phyloP scores from a whole-genome alignment of 2,113 vertebrate genomes.

The Pelodiscus sinensis region DNA sequence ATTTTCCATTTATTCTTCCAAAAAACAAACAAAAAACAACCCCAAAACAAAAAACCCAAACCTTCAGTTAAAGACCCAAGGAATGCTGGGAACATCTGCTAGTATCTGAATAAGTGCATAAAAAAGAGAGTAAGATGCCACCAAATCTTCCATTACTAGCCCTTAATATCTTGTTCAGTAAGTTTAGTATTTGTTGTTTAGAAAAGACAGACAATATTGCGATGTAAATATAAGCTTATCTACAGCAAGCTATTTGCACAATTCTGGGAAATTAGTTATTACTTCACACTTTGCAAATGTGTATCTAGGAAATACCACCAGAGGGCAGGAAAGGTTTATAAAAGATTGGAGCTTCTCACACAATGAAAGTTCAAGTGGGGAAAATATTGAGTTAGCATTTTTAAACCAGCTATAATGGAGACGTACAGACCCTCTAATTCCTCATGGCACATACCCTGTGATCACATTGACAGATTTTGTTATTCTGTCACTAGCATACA shows the following conservation, averaged over 20 bases:
- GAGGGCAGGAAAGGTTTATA: slow-evolving; percentile 56
- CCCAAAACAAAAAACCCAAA: too few relatives aligned
- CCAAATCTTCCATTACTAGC: rapidly evolving
- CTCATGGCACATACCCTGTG: neutral
- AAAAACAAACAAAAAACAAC: too few relatives aligned
- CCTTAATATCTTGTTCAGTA: neutral
- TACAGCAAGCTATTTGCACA: neutral
- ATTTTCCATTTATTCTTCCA: too few relatives aligned
- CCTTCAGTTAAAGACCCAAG: too few relatives aligned
- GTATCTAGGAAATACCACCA: slow-evolving; percentile 7
- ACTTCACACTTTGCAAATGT: neutral
- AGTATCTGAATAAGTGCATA: neutral
- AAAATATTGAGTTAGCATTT: neutral
- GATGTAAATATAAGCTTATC: rapidly evolving
- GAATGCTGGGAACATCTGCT: too few relatives aligned
- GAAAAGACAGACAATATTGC: neutral
- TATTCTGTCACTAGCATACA: rapidly evolving
- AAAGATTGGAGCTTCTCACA: neutral
- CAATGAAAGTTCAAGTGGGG: neutral
- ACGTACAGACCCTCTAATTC: neutral
- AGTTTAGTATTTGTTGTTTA: neutral
- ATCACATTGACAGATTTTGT: neutral
- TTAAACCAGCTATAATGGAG: neutral
- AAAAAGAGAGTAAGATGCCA: rapidly evolving
- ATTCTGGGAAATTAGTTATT: neutral